phyloP scores from a whole-genome alignment of 2,888 invertebrate species.

The Lottia gigantea region DNA sequence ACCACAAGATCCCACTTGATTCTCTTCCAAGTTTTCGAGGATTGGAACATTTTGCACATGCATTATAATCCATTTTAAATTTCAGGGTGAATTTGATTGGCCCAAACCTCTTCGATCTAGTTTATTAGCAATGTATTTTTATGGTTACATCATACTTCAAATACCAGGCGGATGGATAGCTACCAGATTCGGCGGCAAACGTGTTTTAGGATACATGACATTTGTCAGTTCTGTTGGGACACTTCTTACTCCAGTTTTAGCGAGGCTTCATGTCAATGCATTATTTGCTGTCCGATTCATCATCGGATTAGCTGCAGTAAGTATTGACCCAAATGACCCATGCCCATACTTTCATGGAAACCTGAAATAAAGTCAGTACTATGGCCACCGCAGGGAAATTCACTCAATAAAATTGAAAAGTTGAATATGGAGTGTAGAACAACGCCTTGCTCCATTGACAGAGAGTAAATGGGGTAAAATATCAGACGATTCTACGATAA shows the following conservation, averaged over 20 bases:
- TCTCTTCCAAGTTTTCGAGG: too few species aligned
- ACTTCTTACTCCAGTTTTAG: slow-evolving; percentile 14
- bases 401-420: too few species aligned
- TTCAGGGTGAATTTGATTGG: slow-evolving; percentile 11
- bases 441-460: too few species aligned
- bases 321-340: too few species aligned
- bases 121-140: slow-evolving; percentile 14
- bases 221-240: not conserved
- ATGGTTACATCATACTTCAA: slow-evolving; percentile 14
- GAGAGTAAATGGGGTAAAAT: too few species aligned
- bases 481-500: too few species aligned
- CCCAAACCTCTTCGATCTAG: not conserved
- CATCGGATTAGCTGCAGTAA: not conserved
- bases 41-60: too few species aligned
- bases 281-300: not conserved
- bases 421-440: too few species aligned
- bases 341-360: too few species aligned
- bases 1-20: too few species aligned
- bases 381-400: too few species aligned
- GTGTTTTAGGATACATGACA: not conserved
- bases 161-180: slow-evolving; percentile 16
- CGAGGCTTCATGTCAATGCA: slow-evolving; percentile 5
- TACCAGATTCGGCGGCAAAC: slow-evolving; percentile 15
- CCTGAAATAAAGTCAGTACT: too few species aligned
- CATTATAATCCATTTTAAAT: not conserved